phyloP scores from a whole-genome alignment of 1,140 invertebrate genomes.

The Pseudomyrmex dendroicus region DNA sequence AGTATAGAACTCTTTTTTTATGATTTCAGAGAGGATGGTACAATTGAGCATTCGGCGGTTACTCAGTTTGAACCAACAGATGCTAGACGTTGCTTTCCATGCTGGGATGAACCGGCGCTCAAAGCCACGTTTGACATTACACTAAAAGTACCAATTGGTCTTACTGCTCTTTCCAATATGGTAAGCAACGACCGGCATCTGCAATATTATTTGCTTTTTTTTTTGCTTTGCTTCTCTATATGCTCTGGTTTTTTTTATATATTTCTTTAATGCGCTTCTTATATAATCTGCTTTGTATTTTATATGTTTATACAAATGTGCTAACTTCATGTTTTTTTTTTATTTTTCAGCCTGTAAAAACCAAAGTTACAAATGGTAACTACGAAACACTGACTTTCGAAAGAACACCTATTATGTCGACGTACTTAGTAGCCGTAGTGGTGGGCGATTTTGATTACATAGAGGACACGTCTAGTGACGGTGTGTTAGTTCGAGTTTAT shows the following conservation, averaged over 20 bases:
- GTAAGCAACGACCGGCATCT: constrained; percentile 81
- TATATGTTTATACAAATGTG: neutral
- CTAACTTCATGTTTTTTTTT: neutral
- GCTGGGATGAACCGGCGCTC: constrained; percentile 98
- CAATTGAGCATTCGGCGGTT: constrained; percentile 93
- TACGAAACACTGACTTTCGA: constrained; percentile 91
- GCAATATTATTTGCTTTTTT: constrained; percentile 53
- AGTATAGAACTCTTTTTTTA: constrained; percentile 29
- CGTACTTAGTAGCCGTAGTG: constrained; percentile 96
- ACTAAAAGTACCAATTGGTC: constrained; percentile 90
- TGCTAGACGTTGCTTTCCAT: constrained; percentile 97
- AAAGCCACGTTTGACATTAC: constrained; percentile 98
- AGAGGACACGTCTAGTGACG: constrained; percentile 92
- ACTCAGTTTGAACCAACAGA: constrained; percentile 98
- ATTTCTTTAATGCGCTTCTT: neutral
- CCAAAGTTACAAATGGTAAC: constrained; percentile 13
- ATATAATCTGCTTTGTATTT: constrained; percentile 11
- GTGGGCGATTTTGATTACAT: constrained; percentile 98
- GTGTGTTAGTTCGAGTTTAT: constrained; percentile 95
- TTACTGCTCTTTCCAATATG: constrained; percentile 97
- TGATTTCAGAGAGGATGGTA: constrained; percentile 87
- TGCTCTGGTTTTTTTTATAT: constrained; percentile 1
- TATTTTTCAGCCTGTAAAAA: constrained; percentile 76
- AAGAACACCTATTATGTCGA: constrained; percentile 97
- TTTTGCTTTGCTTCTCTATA: constrained; percentile 22